Evolutionary conservation across 1,140 invertebrate genomes (phyloP), one percentile per base, ranked within the genome.

Genomic region (Dreissena rostriformis): DNA sequence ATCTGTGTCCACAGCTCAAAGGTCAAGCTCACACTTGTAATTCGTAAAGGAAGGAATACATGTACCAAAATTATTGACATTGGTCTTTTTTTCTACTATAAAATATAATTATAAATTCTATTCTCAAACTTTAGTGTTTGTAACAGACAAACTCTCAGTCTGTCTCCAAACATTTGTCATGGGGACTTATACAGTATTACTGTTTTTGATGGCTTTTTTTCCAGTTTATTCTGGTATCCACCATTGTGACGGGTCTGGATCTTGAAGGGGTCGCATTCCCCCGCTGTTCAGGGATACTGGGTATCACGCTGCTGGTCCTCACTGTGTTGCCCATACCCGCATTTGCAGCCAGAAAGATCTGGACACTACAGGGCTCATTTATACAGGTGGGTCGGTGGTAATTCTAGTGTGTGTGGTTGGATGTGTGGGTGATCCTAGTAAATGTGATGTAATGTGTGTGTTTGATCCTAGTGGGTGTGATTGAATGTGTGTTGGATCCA

Each of bases 171-270:
- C n/a, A n/a, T n/a, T n/a, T n/a, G n/a, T n/a, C 39, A 39, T 39
- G 2, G 39, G 39, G 8, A 5, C 4, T 11, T 63, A 5, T 63
- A 5, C 19, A 63, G 19, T 11, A 63, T 24, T 5, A n/a, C 24
- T 63, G 2, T 63, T 63, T 11, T 49, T n/a, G n/a, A 1, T 39
- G 51, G 39, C 22, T 73, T 68, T 72, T 74, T 24, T 88, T 90
- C 52, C 89, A 93, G 92, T 91, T 91, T 76, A 89, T 93, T 39
- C 72, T 92, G 17, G 85, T 91, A 26, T 91, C 91, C 0, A 66
- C 71, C 24, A 73, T 82, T 24, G 66, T 82, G 15, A 67, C 26
- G 39, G 68, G 72, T 0, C 19, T 73, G 7, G 61, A 82, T 55
- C 61, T 82, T 15, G 82, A 78, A 29, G n/a, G 28, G 4, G 71